Conservation (phyloP, 2,797 vertebrate genomes). For the Gymnocypris eckloni region DNA sequence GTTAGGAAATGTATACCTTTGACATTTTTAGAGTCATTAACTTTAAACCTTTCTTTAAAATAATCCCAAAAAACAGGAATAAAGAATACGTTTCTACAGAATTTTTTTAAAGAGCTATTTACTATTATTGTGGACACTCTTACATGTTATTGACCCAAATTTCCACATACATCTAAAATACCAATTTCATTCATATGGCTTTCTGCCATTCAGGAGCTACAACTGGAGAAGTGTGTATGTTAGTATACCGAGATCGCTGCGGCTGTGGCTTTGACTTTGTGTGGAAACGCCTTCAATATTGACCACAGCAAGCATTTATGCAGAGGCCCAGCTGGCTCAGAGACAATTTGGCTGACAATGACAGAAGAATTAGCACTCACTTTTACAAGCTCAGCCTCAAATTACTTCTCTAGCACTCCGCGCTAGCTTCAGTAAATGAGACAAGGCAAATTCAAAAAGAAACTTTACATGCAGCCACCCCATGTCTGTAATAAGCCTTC, state of each 20-base stretch:
- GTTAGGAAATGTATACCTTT: not conserved
- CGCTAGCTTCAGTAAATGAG: slow-evolving; percentile 67
- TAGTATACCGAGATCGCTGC: not conserved
- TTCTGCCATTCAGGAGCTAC: slow-evolving; percentile 4
- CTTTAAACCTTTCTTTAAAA: not conserved
- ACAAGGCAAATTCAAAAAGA: slow-evolving; percentile 74
- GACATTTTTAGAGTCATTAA: not conserved
- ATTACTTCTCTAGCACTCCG: slow-evolving; percentile 74
- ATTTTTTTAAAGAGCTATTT: not conserved
- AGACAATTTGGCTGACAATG: slow-evolving; percentile 79
- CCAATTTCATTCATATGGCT: not conserved
- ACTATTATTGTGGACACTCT: not conserved
- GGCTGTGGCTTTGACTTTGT: slow-evolving; percentile 66
- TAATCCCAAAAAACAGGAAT: not conserved
- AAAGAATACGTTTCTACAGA: not conserved
- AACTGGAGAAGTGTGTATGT: slow-evolving; percentile 1
- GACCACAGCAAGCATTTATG: slow-evolving; percentile 66
- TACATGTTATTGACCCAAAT: not conserved
- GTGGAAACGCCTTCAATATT: slow-evolving; percentile 67
- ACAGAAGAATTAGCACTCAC: slow-evolving; percentile 78
- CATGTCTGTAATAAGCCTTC: slow-evolving; percentile 67
- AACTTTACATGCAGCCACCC: slow-evolving; percentile 68
- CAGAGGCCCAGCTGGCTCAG: slow-evolving; percentile 75
- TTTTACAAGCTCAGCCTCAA: slow-evolving; percentile 77
- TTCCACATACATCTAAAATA: not conserved